Evolutionary conservation across 2,888 invertebrate species (phyloP).

Genomic region (Tipula unca): DNA sequence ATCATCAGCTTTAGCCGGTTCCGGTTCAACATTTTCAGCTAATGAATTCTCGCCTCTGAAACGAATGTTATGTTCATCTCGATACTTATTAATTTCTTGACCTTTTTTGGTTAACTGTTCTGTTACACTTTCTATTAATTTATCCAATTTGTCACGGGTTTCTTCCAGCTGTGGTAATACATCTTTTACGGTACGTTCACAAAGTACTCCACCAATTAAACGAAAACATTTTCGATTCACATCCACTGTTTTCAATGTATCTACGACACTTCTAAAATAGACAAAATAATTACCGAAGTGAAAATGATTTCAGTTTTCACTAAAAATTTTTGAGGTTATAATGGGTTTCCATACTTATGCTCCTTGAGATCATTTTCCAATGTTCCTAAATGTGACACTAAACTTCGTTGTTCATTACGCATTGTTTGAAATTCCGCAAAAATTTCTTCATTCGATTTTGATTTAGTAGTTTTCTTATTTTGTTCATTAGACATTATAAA

Average conservation of each 20-base stretch:
- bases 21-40: slow-evolving; percentile 36
- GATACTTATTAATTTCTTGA: slow-evolving; percentile 82
- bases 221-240: slow-evolving; percentile 82
- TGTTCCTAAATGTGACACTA: slow-evolving; percentile 84
- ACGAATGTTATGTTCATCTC: slow-evolving; percentile 81
- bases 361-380: slow-evolving; percentile 91
- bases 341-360: slow-evolving; percentile 66
- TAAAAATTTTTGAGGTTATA: slow-evolving; percentile 27
- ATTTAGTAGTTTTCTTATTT: slow-evolving; percentile 29
- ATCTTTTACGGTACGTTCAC: slow-evolving; percentile 85
- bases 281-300: background rate
- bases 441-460: slow-evolving; percentile 60
- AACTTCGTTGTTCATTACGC: slow-evolving; percentile 75
- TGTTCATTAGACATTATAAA: slow-evolving; percentile 37
- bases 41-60: slow-evolving; percentile 57
- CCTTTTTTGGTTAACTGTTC: slow-evolving; percentile 82
- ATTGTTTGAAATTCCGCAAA: slow-evolving; percentile 79
- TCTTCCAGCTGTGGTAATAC: slow-evolving; percentile 74
- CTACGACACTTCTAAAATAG: slow-evolving; percentile 77
- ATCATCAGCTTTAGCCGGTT: slow-evolving; percentile 26
- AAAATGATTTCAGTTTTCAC: background rate
- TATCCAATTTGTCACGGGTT: slow-evolving; percentile 71
- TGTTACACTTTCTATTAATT: slow-evolving; percentile 68
- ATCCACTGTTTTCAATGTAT: slow-evolving; percentile 80
- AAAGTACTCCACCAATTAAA: slow-evolving; percentile 87